These are phyloP conservation scores for Ormyrus rosae DNA, from an alignment of 2,888 invertebrate species.

Conservation along the genomic window DNA sequence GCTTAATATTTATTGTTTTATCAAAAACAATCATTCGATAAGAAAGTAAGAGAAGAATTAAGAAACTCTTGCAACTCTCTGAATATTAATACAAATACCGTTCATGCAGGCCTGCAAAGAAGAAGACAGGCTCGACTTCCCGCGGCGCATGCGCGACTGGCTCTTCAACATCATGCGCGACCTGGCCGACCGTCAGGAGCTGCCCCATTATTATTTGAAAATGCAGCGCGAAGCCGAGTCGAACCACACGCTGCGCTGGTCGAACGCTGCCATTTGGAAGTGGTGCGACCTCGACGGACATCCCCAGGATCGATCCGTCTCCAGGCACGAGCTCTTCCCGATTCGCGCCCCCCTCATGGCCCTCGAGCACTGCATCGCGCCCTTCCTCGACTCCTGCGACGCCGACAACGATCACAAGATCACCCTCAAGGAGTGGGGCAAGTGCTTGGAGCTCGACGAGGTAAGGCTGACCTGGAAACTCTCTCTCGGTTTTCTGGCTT, in stretches of 20 bases:
- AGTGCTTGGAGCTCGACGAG: constrained; percentile 89
- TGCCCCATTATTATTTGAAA: constrained; percentile 87
- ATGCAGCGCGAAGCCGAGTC: constrained; percentile 94
- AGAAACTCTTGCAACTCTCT: no score
- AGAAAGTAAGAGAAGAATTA: no score
- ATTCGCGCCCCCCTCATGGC: constrained; percentile 96
- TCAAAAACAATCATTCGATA: no score
- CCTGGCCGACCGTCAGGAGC: constrained; percentile 91
- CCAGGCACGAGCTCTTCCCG: constrained; percentile 96
- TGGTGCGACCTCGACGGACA: constrained; percentile 97
- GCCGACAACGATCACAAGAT: constrained; percentile 92
- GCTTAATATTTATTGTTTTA: no score
- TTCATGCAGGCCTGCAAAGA: constrained; percentile 83
- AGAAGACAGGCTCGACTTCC: constrained; percentile 95
- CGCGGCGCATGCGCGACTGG: constrained; percentile 98
- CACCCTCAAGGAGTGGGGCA: constrained; percentile 95
- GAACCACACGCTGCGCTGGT: constrained; percentile 89
- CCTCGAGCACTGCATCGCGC: constrained; percentile 98
- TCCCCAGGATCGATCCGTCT: constrained; percentile 91
- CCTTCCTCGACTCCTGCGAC: constrained; percentile 96
- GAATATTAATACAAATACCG: no score
- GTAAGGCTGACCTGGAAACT: constrained; percentile 72
- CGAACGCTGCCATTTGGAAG: constrained; percentile 98
- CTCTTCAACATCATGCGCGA: constrained; percentile 98
- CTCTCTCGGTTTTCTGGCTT: not conserved